These are phyloP conservation scores for Chitala chitala DNA, from an alignment of 2,113 vertebrate species.

Conservation along the genomic window DNA sequence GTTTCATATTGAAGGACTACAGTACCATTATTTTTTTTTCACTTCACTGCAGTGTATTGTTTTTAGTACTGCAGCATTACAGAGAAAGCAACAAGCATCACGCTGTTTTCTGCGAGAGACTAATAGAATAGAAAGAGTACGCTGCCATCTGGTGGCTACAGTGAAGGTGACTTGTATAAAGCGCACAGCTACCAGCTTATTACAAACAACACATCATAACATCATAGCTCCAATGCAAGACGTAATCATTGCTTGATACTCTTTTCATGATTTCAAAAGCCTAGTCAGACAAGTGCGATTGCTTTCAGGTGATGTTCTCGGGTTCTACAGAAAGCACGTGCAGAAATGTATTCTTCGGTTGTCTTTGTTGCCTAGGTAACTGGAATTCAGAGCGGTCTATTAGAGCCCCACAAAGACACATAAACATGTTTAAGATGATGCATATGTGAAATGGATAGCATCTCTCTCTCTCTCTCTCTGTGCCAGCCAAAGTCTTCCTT, in stretches of 20 bases:
- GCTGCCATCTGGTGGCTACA: neutral
- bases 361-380: constrained; percentile 6
- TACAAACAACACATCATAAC: neutral
- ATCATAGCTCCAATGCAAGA: too few species aligned
- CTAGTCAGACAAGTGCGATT: too few species aligned
- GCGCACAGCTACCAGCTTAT: neutral
- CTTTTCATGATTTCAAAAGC: too few species aligned
- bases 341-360: neutral
- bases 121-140: neutral
- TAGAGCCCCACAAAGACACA: neutral
- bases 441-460: neutral
- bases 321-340: neutral
- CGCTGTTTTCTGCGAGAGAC: too few species aligned
- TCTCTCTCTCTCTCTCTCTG: neutral
- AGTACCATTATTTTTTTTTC: too few species aligned
- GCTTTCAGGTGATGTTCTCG: neutral
- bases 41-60: constrained; percentile 1
- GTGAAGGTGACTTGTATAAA: neutral
- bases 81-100: neutral
- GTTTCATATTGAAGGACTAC: too few species aligned
- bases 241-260: too few species aligned
- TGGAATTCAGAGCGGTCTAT: neutral
- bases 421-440: neutral
- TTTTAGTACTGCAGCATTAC: neutral
- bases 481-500: neutral